A percentile compares a stretch with the other conserved stretches of the same genome.
phyloP scores from a whole-genome alignment of 2,888 invertebrate species.

The Protophormia terraenovae region DNA sequence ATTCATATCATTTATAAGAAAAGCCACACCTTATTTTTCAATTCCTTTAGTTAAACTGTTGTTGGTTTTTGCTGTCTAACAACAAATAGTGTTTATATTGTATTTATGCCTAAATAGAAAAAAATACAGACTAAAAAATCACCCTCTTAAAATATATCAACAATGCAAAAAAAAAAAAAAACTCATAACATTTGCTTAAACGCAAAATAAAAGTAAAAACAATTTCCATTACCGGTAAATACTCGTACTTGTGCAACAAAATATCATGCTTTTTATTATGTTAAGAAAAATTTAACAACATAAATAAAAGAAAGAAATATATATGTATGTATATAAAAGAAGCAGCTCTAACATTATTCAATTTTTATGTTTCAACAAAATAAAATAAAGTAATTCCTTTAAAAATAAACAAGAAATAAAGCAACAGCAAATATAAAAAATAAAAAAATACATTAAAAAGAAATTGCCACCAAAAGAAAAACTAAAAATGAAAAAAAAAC shows the following conservation, averaged over 20 bases:
- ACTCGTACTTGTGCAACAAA: background rate
- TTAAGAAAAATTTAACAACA: constrained; percentile 24
- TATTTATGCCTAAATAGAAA: constrained; percentile 3
- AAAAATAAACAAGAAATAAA: constrained; percentile 16
- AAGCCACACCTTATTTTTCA: constrained; percentile 18
- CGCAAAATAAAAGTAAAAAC: constrained; percentile 6
- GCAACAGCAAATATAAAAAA: background rate
- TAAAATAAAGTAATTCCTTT: constrained; percentile 49
- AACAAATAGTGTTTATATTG: constrained; percentile 11
- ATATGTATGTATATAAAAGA: too few relatives aligned
- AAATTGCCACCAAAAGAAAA: constrained; percentile 16
- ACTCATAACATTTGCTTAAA: constrained; percentile 7
- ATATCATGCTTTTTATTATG: background rate
- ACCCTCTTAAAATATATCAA: background rate
- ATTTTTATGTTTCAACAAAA: constrained; percentile 48
- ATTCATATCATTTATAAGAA: background rate
- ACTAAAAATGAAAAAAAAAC: constrained; percentile 33
- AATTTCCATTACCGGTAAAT: constrained; percentile 29
- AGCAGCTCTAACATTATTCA: constrained; percentile 41
- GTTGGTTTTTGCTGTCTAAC: background rate
- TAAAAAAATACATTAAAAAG: background rate
- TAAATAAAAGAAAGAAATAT: constrained; percentile 27
- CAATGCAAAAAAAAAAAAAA: background rate
- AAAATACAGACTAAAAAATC: constrained; percentile 19
- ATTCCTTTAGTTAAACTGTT: background rate